phyloP scores from a whole-genome alignment of 2,113 vertebrate genomes.

The Elachura formosa region DNA sequence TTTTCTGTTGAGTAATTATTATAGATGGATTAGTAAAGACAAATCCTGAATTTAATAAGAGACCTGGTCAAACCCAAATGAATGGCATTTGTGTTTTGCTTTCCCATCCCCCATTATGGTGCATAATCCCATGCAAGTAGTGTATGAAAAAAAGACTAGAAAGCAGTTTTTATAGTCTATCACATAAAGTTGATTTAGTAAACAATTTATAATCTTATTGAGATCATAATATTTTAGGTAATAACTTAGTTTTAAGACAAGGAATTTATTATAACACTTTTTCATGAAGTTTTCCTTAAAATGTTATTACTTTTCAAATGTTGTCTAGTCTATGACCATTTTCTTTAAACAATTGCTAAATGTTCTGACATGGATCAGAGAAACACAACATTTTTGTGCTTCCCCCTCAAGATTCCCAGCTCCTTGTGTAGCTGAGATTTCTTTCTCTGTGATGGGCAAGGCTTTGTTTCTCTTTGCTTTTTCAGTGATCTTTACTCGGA shows the following conservation, averaged over 20 bases:
- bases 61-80: neutral
- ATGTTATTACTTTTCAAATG: neutral
- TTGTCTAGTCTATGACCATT: neutral
- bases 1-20: neutral
- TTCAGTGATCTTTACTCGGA: neutral
- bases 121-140: neutral
- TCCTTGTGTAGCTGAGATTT: neutral
- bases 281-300: neutral
- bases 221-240: neutral
- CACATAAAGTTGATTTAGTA: neutral
- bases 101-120: neutral
- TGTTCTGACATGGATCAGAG: neutral
- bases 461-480: neutral
- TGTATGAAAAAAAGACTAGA: neutral
- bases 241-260: neutral
- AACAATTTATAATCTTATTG: neutral
- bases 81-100: neutral
- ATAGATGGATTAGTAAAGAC: neutral
- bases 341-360: neutral
- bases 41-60: neutral
- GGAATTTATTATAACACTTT: neutral
- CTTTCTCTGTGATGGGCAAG: neutral
- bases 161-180: neutral
- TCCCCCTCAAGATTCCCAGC: neutral
- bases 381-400: neutral